A percentile compares a stretch with the other conserved stretches of the same genome.
Evolutionary conservation across 2,888 invertebrate genomes (phyloP).

Genomic region (Cryptophagus acutangulus): DNA sequence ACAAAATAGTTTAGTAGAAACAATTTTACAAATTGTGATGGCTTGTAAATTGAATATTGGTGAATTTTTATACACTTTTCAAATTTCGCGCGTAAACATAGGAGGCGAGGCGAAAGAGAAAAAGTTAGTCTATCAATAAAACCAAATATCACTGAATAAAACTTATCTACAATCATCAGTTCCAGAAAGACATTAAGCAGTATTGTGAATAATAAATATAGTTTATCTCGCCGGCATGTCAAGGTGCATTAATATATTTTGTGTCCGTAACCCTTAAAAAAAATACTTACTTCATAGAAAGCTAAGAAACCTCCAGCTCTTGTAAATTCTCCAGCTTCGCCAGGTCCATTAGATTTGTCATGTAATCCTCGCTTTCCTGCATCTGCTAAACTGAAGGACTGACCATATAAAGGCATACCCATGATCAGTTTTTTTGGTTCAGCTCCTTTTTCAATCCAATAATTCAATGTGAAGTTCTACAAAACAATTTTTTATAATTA

Average conservation of each 20-base stretch:
- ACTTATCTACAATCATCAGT: too few relatives aligned
- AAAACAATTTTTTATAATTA: slow-evolving; percentile 17
- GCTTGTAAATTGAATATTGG: too few relatives aligned
- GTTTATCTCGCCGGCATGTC: background rate
- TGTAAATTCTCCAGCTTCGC: slow-evolving; percentile 65
- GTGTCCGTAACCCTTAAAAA: too few relatives aligned
- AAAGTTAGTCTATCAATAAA: too few relatives aligned
- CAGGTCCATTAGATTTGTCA: slow-evolving; percentile 60
- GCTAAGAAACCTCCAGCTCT: slow-evolving; percentile 69
- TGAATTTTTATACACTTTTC: too few relatives aligned
- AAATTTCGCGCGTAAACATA: too few relatives aligned
- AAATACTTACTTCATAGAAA: slow-evolving; percentile 63
- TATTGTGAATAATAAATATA: slow-evolving; percentile 1
- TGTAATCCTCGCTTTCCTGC: slow-evolving; percentile 52
- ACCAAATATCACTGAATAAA: too few relatives aligned
- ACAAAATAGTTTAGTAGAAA: too few relatives aligned
- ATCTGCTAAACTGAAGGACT: slow-evolving; percentile 64
- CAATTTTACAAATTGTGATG: too few relatives aligned
- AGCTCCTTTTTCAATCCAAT: slow-evolving; percentile 67
- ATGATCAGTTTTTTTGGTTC: slow-evolving; percentile 62
- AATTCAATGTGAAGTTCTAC: slow-evolving; percentile 64
- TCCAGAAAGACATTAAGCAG: slow-evolving; percentile 2
- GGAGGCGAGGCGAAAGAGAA: too few relatives aligned
- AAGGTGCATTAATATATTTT: too few relatives aligned
- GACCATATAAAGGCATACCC: slow-evolving; percentile 74